Conservation (phyloP, 2,797 vertebrate genomes). For the Prunella strophiata region DNA sequence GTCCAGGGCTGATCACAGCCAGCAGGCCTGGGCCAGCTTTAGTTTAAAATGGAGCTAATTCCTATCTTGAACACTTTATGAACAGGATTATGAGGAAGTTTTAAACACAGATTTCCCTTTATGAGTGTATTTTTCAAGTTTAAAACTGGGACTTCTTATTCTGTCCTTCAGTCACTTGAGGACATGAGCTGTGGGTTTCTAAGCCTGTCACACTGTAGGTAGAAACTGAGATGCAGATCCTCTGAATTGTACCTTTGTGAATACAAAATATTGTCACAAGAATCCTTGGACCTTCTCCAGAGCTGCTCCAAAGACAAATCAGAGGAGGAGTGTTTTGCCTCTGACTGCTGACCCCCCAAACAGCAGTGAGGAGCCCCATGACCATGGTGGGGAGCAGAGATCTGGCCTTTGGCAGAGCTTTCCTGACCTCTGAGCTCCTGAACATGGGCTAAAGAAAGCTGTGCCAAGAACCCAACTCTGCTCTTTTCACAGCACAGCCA, state of each 20-base stretch:
- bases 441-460: background rate
- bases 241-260: background rate
- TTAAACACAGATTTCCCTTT: background rate
- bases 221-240: background rate
- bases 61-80: background rate
- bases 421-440: background rate
- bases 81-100: background rate
- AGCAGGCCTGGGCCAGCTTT: background rate
- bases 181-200: background rate
- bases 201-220: background rate
- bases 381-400: background rate
- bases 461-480: background rate
- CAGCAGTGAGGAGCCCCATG: background rate
- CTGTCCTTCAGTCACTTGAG: background rate
- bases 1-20: background rate
- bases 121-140: background rate
- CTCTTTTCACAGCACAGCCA: background rate
- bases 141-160: background rate
- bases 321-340: background rate
- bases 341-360: background rate
- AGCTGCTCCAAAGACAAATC: background rate
- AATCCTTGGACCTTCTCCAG: background rate
- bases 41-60: background rate
- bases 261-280: background rate
- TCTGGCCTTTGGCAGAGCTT: background rate